phyloP scores from a whole-genome alignment of 1,140 invertebrate species.

The Orchesella cincta region DNA sequence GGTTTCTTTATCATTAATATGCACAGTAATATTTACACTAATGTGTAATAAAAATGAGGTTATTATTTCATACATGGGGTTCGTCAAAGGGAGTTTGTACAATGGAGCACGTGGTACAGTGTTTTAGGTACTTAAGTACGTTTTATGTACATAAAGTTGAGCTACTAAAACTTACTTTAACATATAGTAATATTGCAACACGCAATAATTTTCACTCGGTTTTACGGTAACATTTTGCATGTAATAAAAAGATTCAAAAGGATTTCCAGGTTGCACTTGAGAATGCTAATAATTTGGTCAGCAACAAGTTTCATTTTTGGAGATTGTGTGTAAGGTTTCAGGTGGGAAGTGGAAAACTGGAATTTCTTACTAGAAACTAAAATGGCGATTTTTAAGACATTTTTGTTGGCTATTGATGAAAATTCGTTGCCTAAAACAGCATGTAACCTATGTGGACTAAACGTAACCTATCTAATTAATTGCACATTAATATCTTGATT shows the following conservation, averaged over 20 bases:
- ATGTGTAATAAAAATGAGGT: not conserved
- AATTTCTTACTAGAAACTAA: not conserved
- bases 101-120: slow-evolving; percentile 40
- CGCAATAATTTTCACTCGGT: not conserved
- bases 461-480: not conserved
- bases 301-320: not conserved
- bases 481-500: not conserved
- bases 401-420: too few relatives aligned
- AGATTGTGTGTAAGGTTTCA: not conserved
- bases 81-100: not conserved
- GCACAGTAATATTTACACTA: not conserved
- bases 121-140: not conserved
- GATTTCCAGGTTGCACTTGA: not conserved
- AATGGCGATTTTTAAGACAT: not conserved
- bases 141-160: not conserved
- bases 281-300: not conserved
- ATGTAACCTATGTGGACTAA: not conserved
- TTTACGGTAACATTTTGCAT: not conserved
- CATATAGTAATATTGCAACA: too few relatives aligned
- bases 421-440: too few relatives aligned
- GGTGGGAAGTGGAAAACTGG: not conserved
- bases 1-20: not conserved
- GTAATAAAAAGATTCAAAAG: not conserved
- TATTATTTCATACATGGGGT: not conserved
- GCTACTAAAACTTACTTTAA: too few relatives aligned